A percentile compares a stretch with the other conserved stretches of the same genome.
These are phyloP conservation scores for Acrobasis consociella DNA, from an alignment of 2,888 invertebrate species.

Conservation along the genomic window DNA sequence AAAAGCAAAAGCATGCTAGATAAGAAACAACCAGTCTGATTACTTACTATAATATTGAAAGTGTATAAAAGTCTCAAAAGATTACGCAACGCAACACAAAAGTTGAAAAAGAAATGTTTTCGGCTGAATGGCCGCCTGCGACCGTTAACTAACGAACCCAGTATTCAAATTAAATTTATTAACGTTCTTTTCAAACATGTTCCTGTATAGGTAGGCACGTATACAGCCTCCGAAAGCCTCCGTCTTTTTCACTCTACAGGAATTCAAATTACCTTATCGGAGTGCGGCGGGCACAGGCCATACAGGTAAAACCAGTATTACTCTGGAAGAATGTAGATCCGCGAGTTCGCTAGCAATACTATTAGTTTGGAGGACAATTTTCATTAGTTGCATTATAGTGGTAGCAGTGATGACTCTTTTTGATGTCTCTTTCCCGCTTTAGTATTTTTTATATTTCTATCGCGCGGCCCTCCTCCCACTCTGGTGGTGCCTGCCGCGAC, in stretches of 20 bases:
- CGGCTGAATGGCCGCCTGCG: slow-evolving; percentile 35
- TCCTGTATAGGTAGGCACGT: slow-evolving; percentile 43
- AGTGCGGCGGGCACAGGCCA: slow-evolving; percentile 69
- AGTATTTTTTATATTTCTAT: slow-evolving; percentile 51
- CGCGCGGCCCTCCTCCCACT: slow-evolving; percentile 69
- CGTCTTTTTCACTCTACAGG: slow-evolving; percentile 76
- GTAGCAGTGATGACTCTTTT: slow-evolving; percentile 58
- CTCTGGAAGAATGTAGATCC: slow-evolving; percentile 52
- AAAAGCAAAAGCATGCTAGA: slow-evolving; percentile 2
- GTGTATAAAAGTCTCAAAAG: background rate
- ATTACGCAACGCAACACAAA: slow-evolving; percentile 2
- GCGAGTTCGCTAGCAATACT: slow-evolving; percentile 46
- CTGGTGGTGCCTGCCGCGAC: slow-evolving; percentile 55
- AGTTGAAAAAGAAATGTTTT: slow-evolving; percentile 17
- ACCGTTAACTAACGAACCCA: slow-evolving; percentile 69
- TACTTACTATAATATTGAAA: slow-evolving; percentile 11
- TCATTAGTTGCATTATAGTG: slow-evolving; percentile 68
- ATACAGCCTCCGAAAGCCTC: slow-evolving; percentile 61
- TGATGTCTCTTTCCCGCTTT: slow-evolving; percentile 53
- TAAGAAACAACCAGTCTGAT: background rate
- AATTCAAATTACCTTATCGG: slow-evolving; percentile 79
- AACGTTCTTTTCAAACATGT: slow-evolving; percentile 55
- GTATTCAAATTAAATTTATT: slow-evolving; percentile 74
- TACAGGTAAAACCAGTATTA: slow-evolving; percentile 79
- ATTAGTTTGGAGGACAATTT: slow-evolving; percentile 57